Evolutionary conservation across 1,140 invertebrate genomes (phyloP).

Genomic region (Apocrypta bakeri): DNA sequence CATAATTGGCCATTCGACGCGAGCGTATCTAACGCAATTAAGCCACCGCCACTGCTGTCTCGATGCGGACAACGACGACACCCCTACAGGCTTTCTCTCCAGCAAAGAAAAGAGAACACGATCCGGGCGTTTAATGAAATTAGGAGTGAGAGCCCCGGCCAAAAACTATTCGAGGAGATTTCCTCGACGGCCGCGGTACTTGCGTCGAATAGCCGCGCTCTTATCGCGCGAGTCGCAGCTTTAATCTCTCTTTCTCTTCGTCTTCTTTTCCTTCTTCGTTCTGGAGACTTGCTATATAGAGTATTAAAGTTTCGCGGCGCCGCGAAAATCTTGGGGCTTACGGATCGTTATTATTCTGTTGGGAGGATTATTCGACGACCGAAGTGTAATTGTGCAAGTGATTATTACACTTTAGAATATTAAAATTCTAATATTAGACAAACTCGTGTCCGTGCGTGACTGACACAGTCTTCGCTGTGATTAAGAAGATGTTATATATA

Average conservation of each 20-base stretch:
- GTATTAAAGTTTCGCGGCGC: not conserved
- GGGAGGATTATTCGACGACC: not conserved
- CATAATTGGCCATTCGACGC: not conserved
- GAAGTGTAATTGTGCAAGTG: not conserved
- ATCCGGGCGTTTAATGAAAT: constrained; percentile 22
- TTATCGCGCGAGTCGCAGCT: constrained; percentile 3
- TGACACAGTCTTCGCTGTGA: too few relatives aligned
- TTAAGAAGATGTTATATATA: too few relatives aligned
- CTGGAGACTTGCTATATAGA: too few relatives aligned
- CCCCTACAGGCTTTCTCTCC: not conserved
- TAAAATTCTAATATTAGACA: too few relatives aligned
- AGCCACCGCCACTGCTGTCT: not conserved
- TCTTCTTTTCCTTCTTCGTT: not conserved
- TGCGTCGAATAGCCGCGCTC: not conserved
- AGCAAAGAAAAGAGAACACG: not conserved
- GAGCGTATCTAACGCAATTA: constrained; percentile 23
- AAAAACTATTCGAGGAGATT: constrained; percentile 28
- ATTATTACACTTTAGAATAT: not conserved
- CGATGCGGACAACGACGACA: not conserved
- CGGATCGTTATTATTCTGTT: not conserved
- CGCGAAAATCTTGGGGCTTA: not conserved
- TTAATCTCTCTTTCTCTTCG: constrained; percentile 18
- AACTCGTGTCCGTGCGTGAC: too few relatives aligned
- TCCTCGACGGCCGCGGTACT: not conserved
- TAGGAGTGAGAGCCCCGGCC: not conserved